These are phyloP conservation scores for Sebastes jordani DNA, from an alignment of 2,797 vertebrate genomes.

Conservation along the genomic window DNA sequence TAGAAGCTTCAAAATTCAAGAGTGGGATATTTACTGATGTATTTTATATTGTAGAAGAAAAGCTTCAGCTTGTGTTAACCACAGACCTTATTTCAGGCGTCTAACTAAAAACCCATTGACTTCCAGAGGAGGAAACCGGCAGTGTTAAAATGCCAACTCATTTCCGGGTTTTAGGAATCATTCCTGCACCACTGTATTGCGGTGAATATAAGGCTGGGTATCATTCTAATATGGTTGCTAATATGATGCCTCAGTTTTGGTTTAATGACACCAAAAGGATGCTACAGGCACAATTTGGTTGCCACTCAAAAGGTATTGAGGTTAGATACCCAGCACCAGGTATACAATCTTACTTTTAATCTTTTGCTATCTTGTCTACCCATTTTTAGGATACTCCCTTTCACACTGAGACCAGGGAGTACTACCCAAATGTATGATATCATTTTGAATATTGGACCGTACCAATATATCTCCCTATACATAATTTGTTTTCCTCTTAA, in stretches of 20 bases:
- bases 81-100: too few relatives aligned
- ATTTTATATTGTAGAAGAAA: too few relatives aligned
- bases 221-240: neutral
- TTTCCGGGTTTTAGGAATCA: too few relatives aligned
- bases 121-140: too few relatives aligned
- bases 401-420: neutral
- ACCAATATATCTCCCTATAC: neutral
- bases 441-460: neutral
- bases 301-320: neutral
- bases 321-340: neutral
- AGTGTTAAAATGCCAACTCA: too few relatives aligned
- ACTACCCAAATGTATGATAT: neutral
- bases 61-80: too few relatives aligned
- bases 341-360: neutral
- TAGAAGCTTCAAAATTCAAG: too few relatives aligned
- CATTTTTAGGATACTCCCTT: neutral
- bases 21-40: too few relatives aligned
- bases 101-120: too few relatives aligned
- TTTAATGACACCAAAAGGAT: neutral
- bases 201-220: neutral
- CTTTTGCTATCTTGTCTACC: neutral
- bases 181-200: neutral
- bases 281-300: neutral
- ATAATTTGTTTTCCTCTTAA: neutral
- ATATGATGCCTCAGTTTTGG: neutral